Evolutionary conservation across 2,888 invertebrate species (phyloP).

Genomic region (Drosophila formosana): DNA sequence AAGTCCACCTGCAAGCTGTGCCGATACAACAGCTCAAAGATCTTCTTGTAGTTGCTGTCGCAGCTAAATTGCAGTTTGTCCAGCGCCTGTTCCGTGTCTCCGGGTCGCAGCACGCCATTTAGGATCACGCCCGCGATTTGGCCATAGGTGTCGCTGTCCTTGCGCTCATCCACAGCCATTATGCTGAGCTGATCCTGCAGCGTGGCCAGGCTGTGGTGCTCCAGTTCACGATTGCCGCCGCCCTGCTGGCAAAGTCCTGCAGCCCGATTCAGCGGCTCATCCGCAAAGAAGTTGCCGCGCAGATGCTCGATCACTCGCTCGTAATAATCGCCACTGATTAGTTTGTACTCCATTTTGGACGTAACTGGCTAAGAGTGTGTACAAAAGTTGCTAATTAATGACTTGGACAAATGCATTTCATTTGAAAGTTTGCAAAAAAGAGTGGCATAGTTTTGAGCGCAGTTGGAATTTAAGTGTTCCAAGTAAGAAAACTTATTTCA

Average conservation of each 20-base stretch:
- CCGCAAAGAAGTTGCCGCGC: slow-evolving; percentile 91
- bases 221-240: slow-evolving; percentile 89
- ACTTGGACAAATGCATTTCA: too few species aligned
- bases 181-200: slow-evolving; percentile 90
- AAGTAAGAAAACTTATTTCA: too few species aligned
- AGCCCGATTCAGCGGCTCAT: slow-evolving; percentile 93
- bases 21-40: slow-evolving; percentile 91
- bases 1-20: slow-evolving; percentile 90
- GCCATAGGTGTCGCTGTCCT: slow-evolving; percentile 83
- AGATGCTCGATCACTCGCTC: slow-evolving; percentile 90
- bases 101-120: slow-evolving; percentile 91
- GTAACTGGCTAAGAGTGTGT: not conserved
- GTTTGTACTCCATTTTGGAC: slow-evolving; percentile 82
- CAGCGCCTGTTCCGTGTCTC: slow-evolving; percentile 90
- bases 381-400: not conserved
- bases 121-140: slow-evolving; percentile 92
- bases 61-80: slow-evolving; percentile 88
- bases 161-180: slow-evolving; percentile 87
- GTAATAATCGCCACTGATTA: slow-evolving; percentile 82
- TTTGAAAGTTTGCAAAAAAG: not conserved
- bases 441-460: not conserved
- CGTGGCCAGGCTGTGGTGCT: slow-evolving; percentile 90
- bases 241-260: slow-evolving; percentile 90
- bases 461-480: not conserved
- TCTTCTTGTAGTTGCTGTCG: slow-evolving; percentile 91